Base-by-base conservation (phyloP, 2,113 vertebrate species). In the Oryctolagus cuniculus region DNA sequence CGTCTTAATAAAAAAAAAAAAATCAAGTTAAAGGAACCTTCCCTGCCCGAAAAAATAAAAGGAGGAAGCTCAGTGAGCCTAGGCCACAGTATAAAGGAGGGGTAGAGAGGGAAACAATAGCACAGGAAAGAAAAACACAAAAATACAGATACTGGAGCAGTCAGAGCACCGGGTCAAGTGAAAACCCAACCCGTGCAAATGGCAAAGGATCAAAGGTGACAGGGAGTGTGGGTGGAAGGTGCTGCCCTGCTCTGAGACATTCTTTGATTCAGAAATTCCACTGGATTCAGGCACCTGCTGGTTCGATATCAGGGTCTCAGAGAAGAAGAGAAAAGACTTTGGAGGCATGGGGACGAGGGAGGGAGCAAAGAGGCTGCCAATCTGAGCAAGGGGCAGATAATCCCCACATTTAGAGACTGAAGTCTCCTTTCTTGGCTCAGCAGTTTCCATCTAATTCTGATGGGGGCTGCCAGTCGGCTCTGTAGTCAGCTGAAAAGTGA, bases 181-280 rank as follows among this genome's bases (percentile, higher is more conserved):
- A 97, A 98, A 98, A 97, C 55, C 93, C 95, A 94, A 15, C 90
- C 97, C 97, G 61, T 93, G 95, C 86, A 83, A 96, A 98, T 98
- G 97, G 97, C 96, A 98, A 72, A 97, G 84, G 93, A 97, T 98
- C 95, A 98, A 94, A 97, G 97, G 94, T 97, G 96, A 96, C 25
- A 31, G 73, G 34, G 84, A 95, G 79, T 94, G 96, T 98, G 96
- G 96, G 97, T 97, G 95, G 95, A 94, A 98, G 95, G 84, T 92
- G 77, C 92, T 95, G 89, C 67, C 96, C 96, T 87, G 94, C 92
- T 97, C 77, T 63, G 91, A 97, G 97, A 96, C 85, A 72, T 87
- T 94, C 89, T 21, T 9, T 16, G 13, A 31, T n/a, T 85, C 89
- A 97, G 97, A 98, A 96, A 97, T 90, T 92, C 94, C 64, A 27